Evolutionary conservation across 2,113 vertebrate genomes (phyloP), one percentile per base, ranked within the genome.

Genomic region (Dipodomys spectabilis): DNA sequence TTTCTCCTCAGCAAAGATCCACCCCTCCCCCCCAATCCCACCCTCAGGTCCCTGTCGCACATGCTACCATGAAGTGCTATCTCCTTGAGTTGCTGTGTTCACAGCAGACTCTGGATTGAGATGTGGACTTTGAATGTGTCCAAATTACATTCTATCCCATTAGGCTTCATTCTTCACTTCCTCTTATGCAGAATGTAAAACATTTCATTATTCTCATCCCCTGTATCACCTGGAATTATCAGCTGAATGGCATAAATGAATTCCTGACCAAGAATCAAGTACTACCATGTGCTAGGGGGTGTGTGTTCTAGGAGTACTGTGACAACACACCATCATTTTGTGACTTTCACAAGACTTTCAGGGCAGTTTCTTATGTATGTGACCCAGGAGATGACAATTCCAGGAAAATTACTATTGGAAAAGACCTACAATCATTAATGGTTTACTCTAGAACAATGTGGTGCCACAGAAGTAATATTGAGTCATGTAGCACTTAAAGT

Each of bases 121-220:
- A 20, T 90, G 53, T 92, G 68, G 68, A 49, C 64, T 86, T 92
- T 27, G 53, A 45, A 60, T 81, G 68, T 94, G 35, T 83, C 77
- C 20, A n/a, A 69, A 35, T 90, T 89, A 74, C 73, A 94, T 94
- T 77, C 65, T 53, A 7, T 82, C 30, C 75, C n/a, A 44, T 75
- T 93, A 80, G 82, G 53, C 82, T 72, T 96, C 88, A 91, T 25
- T 53, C 11, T 94, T 92, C 13, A 45, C 92, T 91, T 86, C 32
- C 13, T 73, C 16, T 80, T 71, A 57, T 2, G 39, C 60, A 74
- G 90, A 84, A 30, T 78, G 27, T 87, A 22, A 57, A 88, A 90
- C 90, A n/a, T 80, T 86, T n/a, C 25, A 95, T 0, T 86, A 35
- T 27, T 78, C 7, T 83, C 12, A 60, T 9, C 27, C 4, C 69